phyloP scores from a whole-genome alignment of 2,797 vertebrate species.

The Ara ararauna region DNA sequence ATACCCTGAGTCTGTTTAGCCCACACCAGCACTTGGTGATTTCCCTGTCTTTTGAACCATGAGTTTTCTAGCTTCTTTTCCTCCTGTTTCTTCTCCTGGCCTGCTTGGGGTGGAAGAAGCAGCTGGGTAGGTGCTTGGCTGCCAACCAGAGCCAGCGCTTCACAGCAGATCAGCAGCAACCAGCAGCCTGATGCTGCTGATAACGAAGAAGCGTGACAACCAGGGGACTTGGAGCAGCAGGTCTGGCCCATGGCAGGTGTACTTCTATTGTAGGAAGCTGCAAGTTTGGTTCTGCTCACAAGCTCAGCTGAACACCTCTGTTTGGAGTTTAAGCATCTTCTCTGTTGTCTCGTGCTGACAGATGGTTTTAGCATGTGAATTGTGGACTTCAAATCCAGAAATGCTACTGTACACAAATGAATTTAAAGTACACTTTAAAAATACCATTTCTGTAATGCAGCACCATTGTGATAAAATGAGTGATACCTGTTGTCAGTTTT shows the following conservation, averaged over 20 bases:
- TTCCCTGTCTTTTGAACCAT: accelerated
- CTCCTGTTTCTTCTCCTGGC: not conserved
- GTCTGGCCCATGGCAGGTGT: not conserved
- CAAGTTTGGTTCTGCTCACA: not conserved
- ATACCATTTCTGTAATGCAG: not conserved
- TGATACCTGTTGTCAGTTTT: not conserved
- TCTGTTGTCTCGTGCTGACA: not conserved
- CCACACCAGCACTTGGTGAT: not conserved
- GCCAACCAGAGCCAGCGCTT: not conserved
- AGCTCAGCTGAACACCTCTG: not conserved
- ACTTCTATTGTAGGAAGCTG: not conserved
- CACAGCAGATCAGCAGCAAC: not conserved
- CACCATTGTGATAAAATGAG: not conserved
- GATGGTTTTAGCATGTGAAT: not conserved
- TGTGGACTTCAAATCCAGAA: not conserved
- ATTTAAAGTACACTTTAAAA: not conserved
- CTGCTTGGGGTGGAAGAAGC: not conserved
- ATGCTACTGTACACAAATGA: not conserved
- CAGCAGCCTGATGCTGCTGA: not conserved
- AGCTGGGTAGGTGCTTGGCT: not conserved
- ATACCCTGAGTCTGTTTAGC: not conserved
- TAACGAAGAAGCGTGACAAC: accelerated
- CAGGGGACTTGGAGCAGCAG: not conserved
- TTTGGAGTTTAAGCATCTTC: not conserved
- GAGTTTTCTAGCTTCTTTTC: not conserved